Percentiles rank a stretch among this genome's conserved stretches.
Conservation (phyloP, 1,140 invertebrate genomes). For the Tenebrio molitor region DNA sequence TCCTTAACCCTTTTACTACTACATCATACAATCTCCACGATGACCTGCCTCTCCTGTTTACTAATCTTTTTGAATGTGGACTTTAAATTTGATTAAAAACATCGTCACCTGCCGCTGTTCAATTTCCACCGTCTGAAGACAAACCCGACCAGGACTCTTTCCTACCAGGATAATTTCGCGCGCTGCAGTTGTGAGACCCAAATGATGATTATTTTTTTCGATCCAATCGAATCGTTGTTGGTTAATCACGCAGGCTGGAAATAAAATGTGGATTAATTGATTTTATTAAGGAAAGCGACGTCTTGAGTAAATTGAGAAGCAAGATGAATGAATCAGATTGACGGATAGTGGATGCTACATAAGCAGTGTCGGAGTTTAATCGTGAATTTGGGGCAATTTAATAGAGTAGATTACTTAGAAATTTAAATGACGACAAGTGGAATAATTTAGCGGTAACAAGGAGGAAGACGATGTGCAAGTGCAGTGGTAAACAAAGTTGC, state of each 20-base stretch:
- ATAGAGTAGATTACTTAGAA: slow-evolving; percentile 33
- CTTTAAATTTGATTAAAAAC: slow-evolving; percentile 15
- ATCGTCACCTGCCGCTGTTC: not conserved
- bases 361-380: slow-evolving; percentile 18
- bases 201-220: too few relatives aligned
- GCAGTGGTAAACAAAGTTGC: slow-evolving; percentile 37
- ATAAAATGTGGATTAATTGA: too few relatives aligned
- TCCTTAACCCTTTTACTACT: slow-evolving; percentile 22
- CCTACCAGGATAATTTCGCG: too few relatives aligned
- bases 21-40: slow-evolving; percentile 20
- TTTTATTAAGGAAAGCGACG: not conserved
- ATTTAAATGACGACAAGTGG: slow-evolving; percentile 38
- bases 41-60: slow-evolving; percentile 30
- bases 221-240: too few relatives aligned
- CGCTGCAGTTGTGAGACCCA: too few relatives aligned
- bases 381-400: slow-evolving; percentile 34
- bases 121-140: slow-evolving; percentile 5
- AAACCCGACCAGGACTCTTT: too few relatives aligned
- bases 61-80: slow-evolving; percentile 22
- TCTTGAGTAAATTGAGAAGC: not conserved
- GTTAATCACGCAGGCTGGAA: too few relatives aligned
- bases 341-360: not conserved
- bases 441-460: slow-evolving; percentile 34
- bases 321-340: not conserved
- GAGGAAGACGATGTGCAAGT: slow-evolving; percentile 34